Conservation (phyloP, 2,888 invertebrate genomes). For the Metalampra italica region DNA sequence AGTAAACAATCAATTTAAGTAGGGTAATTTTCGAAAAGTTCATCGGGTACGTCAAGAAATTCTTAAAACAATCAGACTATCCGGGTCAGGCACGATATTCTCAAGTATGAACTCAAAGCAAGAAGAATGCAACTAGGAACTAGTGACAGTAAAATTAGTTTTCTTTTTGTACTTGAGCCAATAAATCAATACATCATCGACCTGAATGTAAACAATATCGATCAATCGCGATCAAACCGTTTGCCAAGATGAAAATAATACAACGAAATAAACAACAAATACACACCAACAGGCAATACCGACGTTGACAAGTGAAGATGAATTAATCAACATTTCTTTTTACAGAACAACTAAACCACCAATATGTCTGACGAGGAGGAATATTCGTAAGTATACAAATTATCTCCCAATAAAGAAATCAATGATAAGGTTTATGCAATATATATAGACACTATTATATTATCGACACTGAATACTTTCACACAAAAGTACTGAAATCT, state of each 20-base stretch:
- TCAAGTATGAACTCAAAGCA: too few species aligned
- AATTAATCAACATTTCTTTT: slow-evolving; percentile 30
- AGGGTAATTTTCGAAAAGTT: too few species aligned
- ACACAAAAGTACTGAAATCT: too few species aligned
- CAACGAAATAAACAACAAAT: slow-evolving; percentile 13
- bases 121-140: too few species aligned
- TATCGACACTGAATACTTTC: too few species aligned
- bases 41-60: too few species aligned
- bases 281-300: neutral
- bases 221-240: slow-evolving; percentile 5
- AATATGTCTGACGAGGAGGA: slow-evolving; percentile 97
- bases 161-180: slow-evolving; percentile 17
- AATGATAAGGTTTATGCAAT: too few species aligned
- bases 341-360: slow-evolving; percentile 75
- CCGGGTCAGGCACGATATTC: too few species aligned
- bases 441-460: too few species aligned
- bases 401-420: neutral
- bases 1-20: too few species aligned
- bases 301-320: neutral
- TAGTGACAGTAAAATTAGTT: too few species aligned
- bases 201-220: slow-evolving; percentile 15
- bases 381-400: slow-evolving; percentile 90
- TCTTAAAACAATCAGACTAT: too few species aligned
- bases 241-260: slow-evolving; percentile 5
- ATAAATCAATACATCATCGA: slow-evolving; percentile 8